Evolutionary conservation across 2,797 vertebrate genomes (phyloP).

Genomic region (Catostomus latipinnis): DNA sequence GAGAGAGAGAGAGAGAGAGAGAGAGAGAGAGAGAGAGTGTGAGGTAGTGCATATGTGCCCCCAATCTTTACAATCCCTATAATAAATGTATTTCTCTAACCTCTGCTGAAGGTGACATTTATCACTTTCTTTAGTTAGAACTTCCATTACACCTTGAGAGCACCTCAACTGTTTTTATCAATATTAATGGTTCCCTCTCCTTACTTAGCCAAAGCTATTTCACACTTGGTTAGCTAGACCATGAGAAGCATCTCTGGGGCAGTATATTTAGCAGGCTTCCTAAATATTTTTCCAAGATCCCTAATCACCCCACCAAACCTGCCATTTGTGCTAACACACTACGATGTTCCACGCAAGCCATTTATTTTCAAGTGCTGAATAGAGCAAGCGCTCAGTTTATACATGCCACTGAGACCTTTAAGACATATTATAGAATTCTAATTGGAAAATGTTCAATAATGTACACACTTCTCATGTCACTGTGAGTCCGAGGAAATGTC

Average conservation of each 20-base stretch:
- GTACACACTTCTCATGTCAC: constrained; percentile 49
- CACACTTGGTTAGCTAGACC: constrained; percentile 84
- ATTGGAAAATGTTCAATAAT: constrained; percentile 76
- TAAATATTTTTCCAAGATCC: constrained; percentile 81
- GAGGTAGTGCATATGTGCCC: constrained; percentile 10
- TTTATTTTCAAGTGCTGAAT: constrained; percentile 67
- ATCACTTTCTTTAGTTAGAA: constrained; percentile 80
- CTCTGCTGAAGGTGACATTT: constrained; percentile 81
- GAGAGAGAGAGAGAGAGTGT: neutral
- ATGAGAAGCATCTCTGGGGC: constrained; percentile 80
- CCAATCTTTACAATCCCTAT: constrained; percentile 59
- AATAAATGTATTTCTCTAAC: constrained; percentile 66
- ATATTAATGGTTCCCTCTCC: constrained; percentile 83
- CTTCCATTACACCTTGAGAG: constrained; percentile 83
- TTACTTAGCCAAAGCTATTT: constrained; percentile 87
- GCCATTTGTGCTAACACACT: constrained; percentile 69
- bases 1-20: neutral
- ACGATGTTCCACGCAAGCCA: constrained; percentile 67
- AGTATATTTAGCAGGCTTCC: constrained; percentile 79
- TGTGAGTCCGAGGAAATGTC: constrained; percentile 10
- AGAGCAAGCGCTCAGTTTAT: constrained; percentile 59
- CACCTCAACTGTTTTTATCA: constrained; percentile 80
- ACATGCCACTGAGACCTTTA: constrained; percentile 27
- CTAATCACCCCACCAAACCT: constrained; percentile 75
- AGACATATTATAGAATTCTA: constrained; percentile 63